Conservation (phyloP, 2,888 invertebrate species). For the Platyscelio sp. region DNA sequence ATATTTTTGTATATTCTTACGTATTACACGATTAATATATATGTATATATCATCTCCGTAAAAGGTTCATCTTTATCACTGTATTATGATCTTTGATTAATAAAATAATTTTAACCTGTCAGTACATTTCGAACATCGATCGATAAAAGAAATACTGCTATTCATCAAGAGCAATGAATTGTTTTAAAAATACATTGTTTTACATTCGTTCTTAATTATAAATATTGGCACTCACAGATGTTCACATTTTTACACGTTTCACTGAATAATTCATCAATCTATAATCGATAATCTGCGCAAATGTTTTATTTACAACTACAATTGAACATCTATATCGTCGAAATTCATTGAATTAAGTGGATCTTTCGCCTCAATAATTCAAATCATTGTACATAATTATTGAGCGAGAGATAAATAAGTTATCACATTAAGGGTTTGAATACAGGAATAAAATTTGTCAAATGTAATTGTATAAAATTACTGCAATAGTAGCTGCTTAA, state of each 20-base stretch:
- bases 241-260: constrained; percentile 57
- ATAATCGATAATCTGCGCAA: constrained; percentile 22
- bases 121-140: constrained; percentile 82
- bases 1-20: constrained; percentile 45
- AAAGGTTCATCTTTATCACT: constrained; percentile 68
- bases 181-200: constrained; percentile 77
- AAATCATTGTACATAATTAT: background rate
- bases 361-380: constrained; percentile 24
- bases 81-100: constrained; percentile 69
- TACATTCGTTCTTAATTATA: constrained; percentile 79
- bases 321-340: constrained; percentile 11
- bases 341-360: constrained; percentile 51
- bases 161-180: constrained; percentile 80
- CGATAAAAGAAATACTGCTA: constrained; percentile 83
- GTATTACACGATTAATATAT: constrained; percentile 55
- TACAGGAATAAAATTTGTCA: too few species aligned
- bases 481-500: too few species aligned
- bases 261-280: constrained; percentile 31
- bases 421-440: constrained; percentile 6
- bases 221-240: constrained; percentile 84
- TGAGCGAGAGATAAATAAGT: background rate
- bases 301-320: constrained; percentile 56
- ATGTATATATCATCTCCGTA: constrained; percentile 41
- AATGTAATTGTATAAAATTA: too few species aligned
- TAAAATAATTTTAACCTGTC: constrained; percentile 83